Percentiles rank a stretch among this genome's conserved stretches.
Conservation (phyloP, 2,797 vertebrate genomes). For the Squalus acanthias region DNA sequence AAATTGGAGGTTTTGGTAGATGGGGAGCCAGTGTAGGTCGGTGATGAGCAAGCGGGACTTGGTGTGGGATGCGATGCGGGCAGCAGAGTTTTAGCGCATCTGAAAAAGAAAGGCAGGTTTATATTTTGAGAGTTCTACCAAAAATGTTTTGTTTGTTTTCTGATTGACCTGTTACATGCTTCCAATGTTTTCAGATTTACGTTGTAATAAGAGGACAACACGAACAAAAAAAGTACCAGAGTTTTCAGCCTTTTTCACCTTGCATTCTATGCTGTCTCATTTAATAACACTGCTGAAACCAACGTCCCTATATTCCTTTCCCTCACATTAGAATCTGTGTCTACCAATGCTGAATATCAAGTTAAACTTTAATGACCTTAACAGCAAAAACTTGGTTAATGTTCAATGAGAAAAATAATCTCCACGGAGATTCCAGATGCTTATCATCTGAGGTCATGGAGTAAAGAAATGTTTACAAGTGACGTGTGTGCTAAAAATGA, state of each 20-base stretch:
- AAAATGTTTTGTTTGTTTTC: too few species aligned
- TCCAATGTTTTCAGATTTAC: too few species aligned
- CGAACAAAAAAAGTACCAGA: not conserved
- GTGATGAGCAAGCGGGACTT: too few species aligned
- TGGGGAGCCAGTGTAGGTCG: too few species aligned
- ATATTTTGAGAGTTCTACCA: too few species aligned
- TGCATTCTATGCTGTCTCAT: not conserved
- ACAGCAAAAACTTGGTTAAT: not conserved
- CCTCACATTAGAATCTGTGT: not conserved
- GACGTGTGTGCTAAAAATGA: not conserved
- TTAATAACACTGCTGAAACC: not conserved
- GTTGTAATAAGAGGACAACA: not conserved
- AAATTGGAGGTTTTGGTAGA: too few species aligned
- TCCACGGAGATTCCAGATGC: not conserved
- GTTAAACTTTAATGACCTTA: not conserved
- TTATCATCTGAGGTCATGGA: not conserved
- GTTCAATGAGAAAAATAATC: not conserved
- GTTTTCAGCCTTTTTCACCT: not conserved
- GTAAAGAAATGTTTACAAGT: not conserved
- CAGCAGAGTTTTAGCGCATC: too few species aligned
- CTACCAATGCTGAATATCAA: not conserved
- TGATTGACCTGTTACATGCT: too few species aligned
- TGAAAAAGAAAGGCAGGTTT: too few species aligned
- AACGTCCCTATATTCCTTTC: not conserved
- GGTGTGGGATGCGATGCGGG: too few species aligned